These are phyloP conservation scores for Australoheros facetus DNA, from an alignment of 2,797 vertebrate genomes.

Conservation along the genomic window DNA sequence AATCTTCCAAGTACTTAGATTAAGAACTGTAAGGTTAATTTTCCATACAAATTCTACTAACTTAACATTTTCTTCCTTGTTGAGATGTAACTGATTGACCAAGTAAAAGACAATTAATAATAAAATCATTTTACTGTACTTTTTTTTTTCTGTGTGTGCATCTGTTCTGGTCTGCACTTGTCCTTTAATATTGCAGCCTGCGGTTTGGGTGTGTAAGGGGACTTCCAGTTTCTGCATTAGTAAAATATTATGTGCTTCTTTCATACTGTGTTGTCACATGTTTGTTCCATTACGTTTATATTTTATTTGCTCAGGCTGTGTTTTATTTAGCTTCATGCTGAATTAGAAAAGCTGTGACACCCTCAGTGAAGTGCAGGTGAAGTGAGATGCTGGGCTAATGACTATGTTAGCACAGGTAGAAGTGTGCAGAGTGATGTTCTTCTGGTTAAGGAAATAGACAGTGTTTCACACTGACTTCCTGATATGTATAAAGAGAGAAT, in stretches of 20 bases:
- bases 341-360: not conserved
- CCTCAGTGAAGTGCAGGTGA: not conserved
- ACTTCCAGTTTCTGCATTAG: not conserved
- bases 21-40: not conserved
- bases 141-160: not conserved
- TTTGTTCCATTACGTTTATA: not conserved
- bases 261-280: rapidly evolving
- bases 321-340: not conserved
- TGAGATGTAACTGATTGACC: not conserved
- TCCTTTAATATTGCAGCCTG: no score
- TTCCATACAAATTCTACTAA: not conserved
- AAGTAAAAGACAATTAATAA: no score
- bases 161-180: not conserved
- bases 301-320: not conserved
- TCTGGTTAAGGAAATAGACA: no score
- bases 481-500: not conserved
- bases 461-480: not conserved
- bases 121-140: no score
- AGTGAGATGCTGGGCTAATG: no score
- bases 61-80: not conserved
- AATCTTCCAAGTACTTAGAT: not conserved
- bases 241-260: not conserved
- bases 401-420: no score
- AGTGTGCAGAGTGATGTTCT: no score
- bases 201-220: not conserved